Conservation (phyloP, 2,113 vertebrate species). For the Dryoscopus gambensis region DNA sequence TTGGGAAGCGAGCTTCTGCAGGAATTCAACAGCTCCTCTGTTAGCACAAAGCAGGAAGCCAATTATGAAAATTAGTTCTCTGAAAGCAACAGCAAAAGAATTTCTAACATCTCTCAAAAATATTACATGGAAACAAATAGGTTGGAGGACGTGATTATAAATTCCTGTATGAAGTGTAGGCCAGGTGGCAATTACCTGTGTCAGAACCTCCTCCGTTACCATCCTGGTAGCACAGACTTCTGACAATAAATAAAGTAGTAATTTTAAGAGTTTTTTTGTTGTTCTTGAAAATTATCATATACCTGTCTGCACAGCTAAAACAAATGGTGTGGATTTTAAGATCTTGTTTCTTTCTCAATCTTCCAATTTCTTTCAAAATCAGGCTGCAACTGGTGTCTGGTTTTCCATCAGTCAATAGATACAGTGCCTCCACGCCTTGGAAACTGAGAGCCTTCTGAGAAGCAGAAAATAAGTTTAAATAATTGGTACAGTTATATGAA, state of each 20-base stretch:
- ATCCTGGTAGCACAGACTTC: not conserved
- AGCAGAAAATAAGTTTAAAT: not conserved
- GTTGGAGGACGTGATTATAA: not conserved
- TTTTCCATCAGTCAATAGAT: constrained; percentile 81
- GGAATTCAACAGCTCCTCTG: constrained; percentile 76
- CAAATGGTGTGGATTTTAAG: constrained; percentile 77
- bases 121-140: not conserved
- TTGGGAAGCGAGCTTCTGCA: constrained; percentile 73
- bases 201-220: not conserved
- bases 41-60: not conserved
- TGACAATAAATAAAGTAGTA: not conserved
- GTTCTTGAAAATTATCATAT: not conserved
- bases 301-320: constrained; percentile 74
- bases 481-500: not conserved
- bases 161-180: not conserved
- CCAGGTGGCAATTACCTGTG: not conserved
- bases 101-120: not conserved
- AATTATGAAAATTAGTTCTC: not conserved
- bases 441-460: constrained; percentile 75
- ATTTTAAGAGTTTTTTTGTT: not conserved
- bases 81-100: not conserved
- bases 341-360: constrained; percentile 35
- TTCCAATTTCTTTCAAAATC: constrained; percentile 67
- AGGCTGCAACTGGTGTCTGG: constrained; percentile 76
- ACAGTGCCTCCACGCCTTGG: constrained; percentile 69